Evolutionary conservation across 2,888 invertebrate species (phyloP), one percentile per base, ranked within the genome.

Genomic region (Rutpela maculata): DNA sequence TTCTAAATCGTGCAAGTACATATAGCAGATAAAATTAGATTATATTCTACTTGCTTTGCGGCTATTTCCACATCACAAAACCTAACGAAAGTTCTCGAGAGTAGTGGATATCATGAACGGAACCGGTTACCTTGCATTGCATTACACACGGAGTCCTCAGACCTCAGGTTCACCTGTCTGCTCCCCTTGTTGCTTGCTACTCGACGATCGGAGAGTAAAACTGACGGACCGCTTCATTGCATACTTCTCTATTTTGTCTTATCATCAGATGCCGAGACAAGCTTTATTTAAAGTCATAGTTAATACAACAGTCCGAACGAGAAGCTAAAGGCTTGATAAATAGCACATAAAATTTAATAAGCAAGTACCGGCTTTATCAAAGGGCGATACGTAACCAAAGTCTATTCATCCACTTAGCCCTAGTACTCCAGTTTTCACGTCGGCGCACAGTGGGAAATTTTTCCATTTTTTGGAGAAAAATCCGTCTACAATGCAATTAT

Each of bases 131-230:
- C 31, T 76, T 69, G 74, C 75, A 62, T 76, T 72, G 70, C 76
- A 63, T 78, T 63, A 78, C 74, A 72, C 56, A 68, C 68, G 12
- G 59, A 62, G 50, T 65, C 76, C 76, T 68, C 63, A 75, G 60
- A 74, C 62, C 66, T 74, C 68, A 71, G 74, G 76, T 78, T 78
- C 78, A 78, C 78, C 78, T 78, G 78, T 78, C 74, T 67, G 71
- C 56, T 69, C 71, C 67, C 60, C 63, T 76, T 69, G 59, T 78
- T 75, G 26, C 43, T 17, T 65, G 15, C 43, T 50, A 11, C 15
- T 26, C 67, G 56, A 67, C 50, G 67, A 19, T 67, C 65, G 26
- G 17, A n/a, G 67, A 67, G 55, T n/a, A 26, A 65, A 50, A 50
- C 55, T 50, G 55, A 22, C 50, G 26, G 55, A 50, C 35, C 19